Base-by-base conservation (phyloP, 2,888 invertebrate genomes). In the Papilio elwesi region DNA sequence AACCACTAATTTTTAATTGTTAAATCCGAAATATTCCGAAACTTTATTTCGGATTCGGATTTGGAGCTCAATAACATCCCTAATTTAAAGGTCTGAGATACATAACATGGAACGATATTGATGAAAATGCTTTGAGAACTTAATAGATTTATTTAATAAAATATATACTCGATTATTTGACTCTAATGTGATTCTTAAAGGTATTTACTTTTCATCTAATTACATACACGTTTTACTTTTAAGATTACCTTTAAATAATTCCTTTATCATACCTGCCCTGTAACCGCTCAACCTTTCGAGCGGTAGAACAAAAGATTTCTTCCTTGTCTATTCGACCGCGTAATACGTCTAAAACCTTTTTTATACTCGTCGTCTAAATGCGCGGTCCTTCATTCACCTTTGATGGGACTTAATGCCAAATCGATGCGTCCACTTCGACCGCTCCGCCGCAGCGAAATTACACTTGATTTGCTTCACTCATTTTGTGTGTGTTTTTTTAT, bases 401-500 rank as follows among this genome's bases (percentile, higher is more conserved):
- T 72, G 72, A 72, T 72, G 63, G 68, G 49, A 43, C 73, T 73
- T 73, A 73, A 73, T 69, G 73, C 59, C 59, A 62, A 73, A 73
- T 73, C 69, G 73, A 73, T 69, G 73, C 55, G 69, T 69, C 64
- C 69, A 59, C 73, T 59, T 51, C 70, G 73, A 70, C 66, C 73
- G 57, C 67, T 15, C 59, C 26, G 48, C 57, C 16, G 68, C 52
- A 48, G 16, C 53, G 55, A 74, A 73, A 73, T 73, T 73, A 68
- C 68, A 68, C 68, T 68, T 73, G 72, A 73, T 73, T 73, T 73
- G 55, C 55, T 64, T 52, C 64, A 64, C 43, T 68, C 49, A 49
- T 49, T 68, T 68, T 51, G 68, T 73, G 63, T 68, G 47, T 53
- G n/a, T 62, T 67, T 62, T 71, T 71, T 52, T 62, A 15, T 52